Evolutionary conservation across 2,113 vertebrate genomes (phyloP), one percentile per base, ranked within the genome.

Genomic region (Xenopus borealis): DNA sequence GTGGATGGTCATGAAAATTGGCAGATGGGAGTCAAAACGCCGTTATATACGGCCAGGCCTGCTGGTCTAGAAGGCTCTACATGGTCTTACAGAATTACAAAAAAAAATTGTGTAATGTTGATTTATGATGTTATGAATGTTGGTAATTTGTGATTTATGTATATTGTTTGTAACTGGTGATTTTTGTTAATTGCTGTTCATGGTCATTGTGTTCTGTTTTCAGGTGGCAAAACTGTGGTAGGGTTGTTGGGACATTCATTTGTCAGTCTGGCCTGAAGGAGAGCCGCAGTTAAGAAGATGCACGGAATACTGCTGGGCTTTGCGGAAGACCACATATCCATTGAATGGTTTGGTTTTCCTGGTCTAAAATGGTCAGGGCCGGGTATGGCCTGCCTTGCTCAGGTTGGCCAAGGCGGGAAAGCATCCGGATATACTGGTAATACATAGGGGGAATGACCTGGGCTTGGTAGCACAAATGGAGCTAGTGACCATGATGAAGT

Each of bases 101-200:
- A 4, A 4, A 4, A 4, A 12, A 50, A 14, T 6, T 10, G 9
- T 12, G 3, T n/a, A n/a, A 2, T 2, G 4, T 4, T 10, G 2
- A n/a, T n/a, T n/a, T n/a, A 10, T 50, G 3, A 6, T 14, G 4
- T 50, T 10, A n/a, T n/a, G n/a, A n/a, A n/a, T n/a, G n/a, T n/a
- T n/a, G n/a, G n/a, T n/a, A n/a, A n/a, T n/a, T n/a, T n/a, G n/a
- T n/a, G n/a, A n/a, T n/a, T n/a, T n/a, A n/a, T n/a, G n/a, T n/a
- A n/a, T n/a, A n/a, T n/a, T n/a, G n/a, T n/a, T n/a, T n/a, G n/a
- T n/a, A n/a, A n/a, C 10, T 50, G 10, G 2, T 14, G 10, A 10
- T 50, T 14, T 50, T 6, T 3, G 3, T 3, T 50, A 50, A 12
- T n/a, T 14, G 2, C 10, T 50, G 9, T 50, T 50, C 10, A n/a